Evolutionary conservation across 2,888 invertebrate genomes (phyloP), one percentile per base, ranked within the genome.

Genomic region (Willowsia nigromaculata): DNA sequence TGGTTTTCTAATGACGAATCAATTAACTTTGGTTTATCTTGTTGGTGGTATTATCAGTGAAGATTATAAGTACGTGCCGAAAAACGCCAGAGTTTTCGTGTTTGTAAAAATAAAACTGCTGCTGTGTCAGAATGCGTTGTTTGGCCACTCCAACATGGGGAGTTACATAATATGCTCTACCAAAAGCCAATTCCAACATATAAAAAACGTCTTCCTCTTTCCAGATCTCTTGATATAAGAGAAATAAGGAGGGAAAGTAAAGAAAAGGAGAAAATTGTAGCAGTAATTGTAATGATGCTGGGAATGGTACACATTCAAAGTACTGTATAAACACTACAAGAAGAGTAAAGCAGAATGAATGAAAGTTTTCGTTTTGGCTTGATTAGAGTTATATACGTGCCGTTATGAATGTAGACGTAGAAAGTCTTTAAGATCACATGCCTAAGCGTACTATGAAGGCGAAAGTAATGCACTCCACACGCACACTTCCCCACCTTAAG

Each of bases 21-120:
- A 87, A 87, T 87, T 87, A 87, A 87, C 81, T 87, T 87, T 87
- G 40, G 87, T 87, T 87, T 81, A 87, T 81, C 81, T 86, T 80
- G 86, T 80, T 86, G 86, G 59, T 53, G 33, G 33, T 78, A 53
- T 53, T 78, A 78, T 15, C 85, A 47, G 76, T 37, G 56, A 27
- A 59, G 74, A 85, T 62, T 76, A 85, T 74, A 37, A 25, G 71
- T 40, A 85, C 76, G 85, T 76, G 78, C 40, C 43, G 47, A 5
- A 68, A 9, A n/a, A 68, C n/a, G 30, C n/a, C 7, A 4, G 37
- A 18, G 6, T 37, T n/a, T 22, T 40, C 37, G 37, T 68, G 15
- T n/a, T n/a, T n/a, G n/a, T n/a, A n/a, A n/a, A n/a, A n/a, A n/a
- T n/a, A n/a, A n/a, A n/a, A n/a, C n/a, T n/a, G n/a, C n/a, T n/a